Percentiles rank a stretch among this genome's conserved stretches.
Conservation (phyloP, 1,140 invertebrate species). For the Nomia melanderi region DNA sequence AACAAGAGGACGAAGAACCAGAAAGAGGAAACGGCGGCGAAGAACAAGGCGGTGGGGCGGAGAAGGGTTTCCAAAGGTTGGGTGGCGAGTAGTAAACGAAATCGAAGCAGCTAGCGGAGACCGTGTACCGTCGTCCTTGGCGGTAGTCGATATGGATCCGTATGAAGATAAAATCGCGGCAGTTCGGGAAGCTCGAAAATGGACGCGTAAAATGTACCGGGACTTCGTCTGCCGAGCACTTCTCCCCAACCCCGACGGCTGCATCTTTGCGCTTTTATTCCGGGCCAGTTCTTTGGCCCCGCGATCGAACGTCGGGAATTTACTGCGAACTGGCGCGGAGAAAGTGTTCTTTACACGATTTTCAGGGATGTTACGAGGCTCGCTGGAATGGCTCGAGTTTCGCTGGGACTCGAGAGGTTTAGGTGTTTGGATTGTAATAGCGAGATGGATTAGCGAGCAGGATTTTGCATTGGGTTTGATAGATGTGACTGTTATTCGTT, state of each 20-base stretch:
- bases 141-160: conserved; percentile 63
- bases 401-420: too few relatives aligned
- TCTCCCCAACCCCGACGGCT: background rate
- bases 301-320: background rate
- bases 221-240: conserved; percentile 22
- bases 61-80: background rate
- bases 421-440: too few relatives aligned
- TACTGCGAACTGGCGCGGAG: too few relatives aligned
- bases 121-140: conserved; percentile 38
- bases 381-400: too few relatives aligned
- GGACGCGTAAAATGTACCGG: conserved; percentile 64
- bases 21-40: conserved; percentile 48
- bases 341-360: too few relatives aligned
- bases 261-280: background rate
- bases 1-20: conserved; percentile 61
- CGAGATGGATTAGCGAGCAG: too few relatives aligned
- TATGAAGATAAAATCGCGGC: conserved; percentile 65
- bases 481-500: too few relatives aligned
- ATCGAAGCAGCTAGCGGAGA: conserved; percentile 52
- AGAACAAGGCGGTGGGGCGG: background rate
- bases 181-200: conserved; percentile 60
- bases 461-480: too few relatives aligned
- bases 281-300: background rate
- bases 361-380: too few relatives aligned
- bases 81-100: conserved; percentile 48